Conservation (phyloP, 2,797 vertebrate species). For the Merluccius polli region DNA sequence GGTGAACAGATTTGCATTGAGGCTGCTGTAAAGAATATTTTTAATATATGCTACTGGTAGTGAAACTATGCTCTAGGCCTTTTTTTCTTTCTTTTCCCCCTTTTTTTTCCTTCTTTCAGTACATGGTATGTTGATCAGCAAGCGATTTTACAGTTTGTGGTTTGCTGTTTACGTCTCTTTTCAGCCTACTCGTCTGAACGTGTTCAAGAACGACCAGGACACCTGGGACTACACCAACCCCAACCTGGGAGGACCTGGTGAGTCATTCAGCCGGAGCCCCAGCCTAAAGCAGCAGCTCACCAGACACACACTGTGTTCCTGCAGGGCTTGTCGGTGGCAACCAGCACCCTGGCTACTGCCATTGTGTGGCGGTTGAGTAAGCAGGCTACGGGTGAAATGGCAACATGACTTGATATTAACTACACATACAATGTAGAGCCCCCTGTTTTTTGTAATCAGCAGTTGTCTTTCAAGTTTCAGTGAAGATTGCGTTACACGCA, state of each 20-base stretch:
- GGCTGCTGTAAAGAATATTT: no score
- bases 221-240: constrained; percentile 98
- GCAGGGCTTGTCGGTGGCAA: not conserved
- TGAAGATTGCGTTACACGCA: not conserved
- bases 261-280: constrained; percentile 34
- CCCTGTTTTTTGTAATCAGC: not conserved
- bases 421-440: not conserved
- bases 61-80: no score
- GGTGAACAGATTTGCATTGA: no score
- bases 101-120: no score
- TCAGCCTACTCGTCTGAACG: constrained; percentile 92
- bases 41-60: no score
- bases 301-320: not conserved
- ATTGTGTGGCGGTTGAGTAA: constrained; percentile 48
- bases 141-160: not conserved
- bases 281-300: not conserved
- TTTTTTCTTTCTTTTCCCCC: no score
- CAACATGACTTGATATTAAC: not conserved
- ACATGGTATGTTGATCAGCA: no score
- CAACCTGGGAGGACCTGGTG: constrained; percentile 92
- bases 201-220: constrained; percentile 97
- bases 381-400: constrained; percentile 24
- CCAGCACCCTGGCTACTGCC: constrained; percentile 31
- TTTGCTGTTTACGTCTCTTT: not conserved
- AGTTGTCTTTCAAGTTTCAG: not conserved